These are phyloP conservation scores for Perca fluviatilis DNA, from an alignment of 2,113 vertebrate species.

Conservation along the genomic window DNA sequence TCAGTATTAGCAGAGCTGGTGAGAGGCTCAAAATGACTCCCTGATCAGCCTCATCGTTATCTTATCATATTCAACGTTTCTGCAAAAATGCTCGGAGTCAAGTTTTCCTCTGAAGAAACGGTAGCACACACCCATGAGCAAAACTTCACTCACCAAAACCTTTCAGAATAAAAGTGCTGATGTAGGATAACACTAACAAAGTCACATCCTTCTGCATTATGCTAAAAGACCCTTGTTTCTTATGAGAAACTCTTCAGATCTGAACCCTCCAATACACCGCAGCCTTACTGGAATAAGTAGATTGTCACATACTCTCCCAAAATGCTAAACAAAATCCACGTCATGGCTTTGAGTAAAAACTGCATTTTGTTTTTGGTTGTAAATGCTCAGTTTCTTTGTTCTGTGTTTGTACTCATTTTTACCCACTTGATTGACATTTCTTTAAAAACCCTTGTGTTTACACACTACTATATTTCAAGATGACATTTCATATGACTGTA, in stretches of 20 bases:
- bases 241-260: background rate
- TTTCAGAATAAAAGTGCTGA: background rate
- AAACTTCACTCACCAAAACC: background rate
- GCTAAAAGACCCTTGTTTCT: background rate
- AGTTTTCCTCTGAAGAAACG: slow-evolving; percentile 9
- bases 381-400: slow-evolving; percentile 44
- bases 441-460: slow-evolving; percentile 70
- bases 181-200: background rate
- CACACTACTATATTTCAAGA: slow-evolving; percentile 64
- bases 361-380: slow-evolving; percentile 19
- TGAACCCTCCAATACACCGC: background rate
- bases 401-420: slow-evolving; percentile 53
- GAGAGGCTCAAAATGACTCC: background rate
- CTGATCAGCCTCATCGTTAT: background rate
- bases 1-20: slow-evolving; percentile 42
- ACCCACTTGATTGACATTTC: slow-evolving; percentile 67
- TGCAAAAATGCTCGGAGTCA: background rate
- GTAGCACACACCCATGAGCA: background rate
- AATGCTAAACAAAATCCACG: background rate
- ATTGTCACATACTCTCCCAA: slow-evolving; percentile 14
- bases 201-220: background rate
- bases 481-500: slow-evolving; percentile 78
- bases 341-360: slow-evolving; percentile 19
- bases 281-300: slow-evolving; percentile 33
- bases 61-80: background rate